phyloP scores from a whole-genome alignment of 2,797 vertebrate genomes.

The Nothura maculosa region DNA sequence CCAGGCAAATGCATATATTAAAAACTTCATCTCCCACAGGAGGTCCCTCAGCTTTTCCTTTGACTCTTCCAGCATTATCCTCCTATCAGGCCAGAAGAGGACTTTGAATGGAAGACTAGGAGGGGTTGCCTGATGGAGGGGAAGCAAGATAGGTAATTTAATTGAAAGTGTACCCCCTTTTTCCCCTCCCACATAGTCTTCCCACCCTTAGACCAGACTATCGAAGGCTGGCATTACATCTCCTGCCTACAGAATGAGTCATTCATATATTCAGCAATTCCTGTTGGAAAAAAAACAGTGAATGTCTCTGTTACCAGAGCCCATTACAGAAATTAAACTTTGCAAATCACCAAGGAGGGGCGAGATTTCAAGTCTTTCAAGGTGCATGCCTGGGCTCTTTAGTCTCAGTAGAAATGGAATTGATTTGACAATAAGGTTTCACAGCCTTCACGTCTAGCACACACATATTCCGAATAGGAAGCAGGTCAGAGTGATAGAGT shows the following conservation, averaged over 20 bases:
- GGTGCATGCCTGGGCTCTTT: neutral
- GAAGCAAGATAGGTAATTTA: constrained; percentile 33
- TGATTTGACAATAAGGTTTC: constrained; percentile 66
- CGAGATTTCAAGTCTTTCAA: constrained; percentile 69
- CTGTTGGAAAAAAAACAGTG: constrained; percentile 50
- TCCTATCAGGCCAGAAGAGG: neutral
- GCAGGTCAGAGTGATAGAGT: neutral
- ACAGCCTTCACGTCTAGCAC: neutral
- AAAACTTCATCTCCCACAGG: constrained; percentile 72
- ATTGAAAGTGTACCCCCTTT: neutral
- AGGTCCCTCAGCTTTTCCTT: constrained; percentile 60
- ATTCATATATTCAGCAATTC: constrained; percentile 76
- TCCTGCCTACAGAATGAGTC: constrained; percentile 63
- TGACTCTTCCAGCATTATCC: constrained; percentile 34
- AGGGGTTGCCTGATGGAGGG: neutral
- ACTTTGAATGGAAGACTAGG: neutral
- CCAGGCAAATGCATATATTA: constrained; percentile 81
- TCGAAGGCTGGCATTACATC: constrained; percentile 47
- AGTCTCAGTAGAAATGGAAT: constrained; percentile 11
- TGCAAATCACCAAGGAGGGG: constrained; percentile 72
- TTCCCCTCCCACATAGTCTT: constrained; percentile 31
- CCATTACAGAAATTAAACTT: constrained; percentile 81
- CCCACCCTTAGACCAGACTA: constrained; percentile 59
- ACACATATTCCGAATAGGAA: neutral
- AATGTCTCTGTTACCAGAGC: constrained; percentile 56